These are phyloP conservation scores for Gymnocephalus cernua DNA, from an alignment of 2,113 vertebrate genomes.

Conservation along the genomic window DNA sequence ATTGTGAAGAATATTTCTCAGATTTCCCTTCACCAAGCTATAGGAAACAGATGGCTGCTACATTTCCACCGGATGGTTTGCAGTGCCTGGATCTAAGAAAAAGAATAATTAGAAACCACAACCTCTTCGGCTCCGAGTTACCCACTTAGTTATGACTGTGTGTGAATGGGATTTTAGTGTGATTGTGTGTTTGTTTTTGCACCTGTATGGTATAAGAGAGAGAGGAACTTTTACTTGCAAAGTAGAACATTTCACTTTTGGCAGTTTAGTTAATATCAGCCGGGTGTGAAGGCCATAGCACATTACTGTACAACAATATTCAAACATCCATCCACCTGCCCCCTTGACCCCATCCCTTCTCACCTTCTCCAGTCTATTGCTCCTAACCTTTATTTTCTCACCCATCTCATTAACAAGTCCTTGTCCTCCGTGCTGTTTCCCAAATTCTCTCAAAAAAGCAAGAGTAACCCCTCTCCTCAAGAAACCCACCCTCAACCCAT, in stretches of 20 bases:
- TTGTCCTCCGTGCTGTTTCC: no score
- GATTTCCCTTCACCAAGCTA: conserved; percentile 21
- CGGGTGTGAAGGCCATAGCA: no score
- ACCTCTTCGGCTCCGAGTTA: conserved; percentile 33
- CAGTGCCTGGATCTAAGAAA: conserved; percentile 43
- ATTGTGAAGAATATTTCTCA: conserved; percentile 48
- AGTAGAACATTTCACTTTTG: neutral
- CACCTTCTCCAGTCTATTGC: no score
- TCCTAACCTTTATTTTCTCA: no score
- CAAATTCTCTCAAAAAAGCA: no score
- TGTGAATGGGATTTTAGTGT: conserved; percentile 44
- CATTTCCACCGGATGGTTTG: conserved; percentile 22
- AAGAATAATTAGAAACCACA: conserved; percentile 39
- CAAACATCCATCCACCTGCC: no score
- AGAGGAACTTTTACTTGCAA: neutral
- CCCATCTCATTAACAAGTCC: no score
- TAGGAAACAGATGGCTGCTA: conserved; percentile 52
- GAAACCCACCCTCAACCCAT: no score
- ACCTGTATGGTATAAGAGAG: conserved; percentile 58
- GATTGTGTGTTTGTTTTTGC: conserved; percentile 51
- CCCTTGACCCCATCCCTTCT: no score
- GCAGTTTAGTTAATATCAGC: no score
- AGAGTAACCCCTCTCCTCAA: no score
- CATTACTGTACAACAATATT: no score
- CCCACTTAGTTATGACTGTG: conserved; percentile 11